Conservation (phyloP, 2,888 invertebrate species). For the Polydrusus cervinus region DNA sequence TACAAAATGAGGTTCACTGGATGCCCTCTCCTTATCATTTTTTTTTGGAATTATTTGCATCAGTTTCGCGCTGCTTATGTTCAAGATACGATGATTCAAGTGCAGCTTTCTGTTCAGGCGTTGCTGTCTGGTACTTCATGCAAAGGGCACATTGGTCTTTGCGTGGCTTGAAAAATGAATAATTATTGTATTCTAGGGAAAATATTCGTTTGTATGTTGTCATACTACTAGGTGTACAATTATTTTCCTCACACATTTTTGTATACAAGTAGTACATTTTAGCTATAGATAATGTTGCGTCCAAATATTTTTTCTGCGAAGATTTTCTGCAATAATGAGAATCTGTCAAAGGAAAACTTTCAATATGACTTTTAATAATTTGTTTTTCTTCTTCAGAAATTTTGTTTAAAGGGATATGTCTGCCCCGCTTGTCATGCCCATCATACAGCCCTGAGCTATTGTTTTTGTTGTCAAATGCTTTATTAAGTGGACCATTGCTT, state of each 20-base stretch:
- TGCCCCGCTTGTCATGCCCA: conserved; percentile 8
- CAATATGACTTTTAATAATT: conserved; percentile 20
- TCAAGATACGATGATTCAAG: conserved; percentile 12
- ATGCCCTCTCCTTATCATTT: conserved; percentile 21
- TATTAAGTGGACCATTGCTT: conserved; percentile 19
- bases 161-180: conserved; percentile 4
- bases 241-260: conserved; percentile 17
- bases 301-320: conserved; percentile 15
- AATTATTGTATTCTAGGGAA: conserved; percentile 25
- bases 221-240: conserved; percentile 11
- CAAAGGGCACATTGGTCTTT: conserved; percentile 19
- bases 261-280: conserved; percentile 28
- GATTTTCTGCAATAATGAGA: conserved; percentile 25
- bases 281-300: conserved; percentile 33
- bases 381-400: neutral
- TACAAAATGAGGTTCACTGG: conserved; percentile 11
- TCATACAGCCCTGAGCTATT: conserved; percentile 24
- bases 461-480: conserved; percentile 17
- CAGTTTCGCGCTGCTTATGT: conserved; percentile 22
- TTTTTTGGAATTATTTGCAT: conserved; percentile 31
- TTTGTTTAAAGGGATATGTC: conserved; percentile 17
- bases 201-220: conserved; percentile 27
- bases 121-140: conserved; percentile 27
- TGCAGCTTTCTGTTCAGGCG: conserved; percentile 15
- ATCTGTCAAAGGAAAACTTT: conserved; percentile 28